Percentiles rank a stretch among this genome's conserved stretches.
Conservation (phyloP, 2,797 vertebrate species). For the Oreortyx pictus region DNA sequence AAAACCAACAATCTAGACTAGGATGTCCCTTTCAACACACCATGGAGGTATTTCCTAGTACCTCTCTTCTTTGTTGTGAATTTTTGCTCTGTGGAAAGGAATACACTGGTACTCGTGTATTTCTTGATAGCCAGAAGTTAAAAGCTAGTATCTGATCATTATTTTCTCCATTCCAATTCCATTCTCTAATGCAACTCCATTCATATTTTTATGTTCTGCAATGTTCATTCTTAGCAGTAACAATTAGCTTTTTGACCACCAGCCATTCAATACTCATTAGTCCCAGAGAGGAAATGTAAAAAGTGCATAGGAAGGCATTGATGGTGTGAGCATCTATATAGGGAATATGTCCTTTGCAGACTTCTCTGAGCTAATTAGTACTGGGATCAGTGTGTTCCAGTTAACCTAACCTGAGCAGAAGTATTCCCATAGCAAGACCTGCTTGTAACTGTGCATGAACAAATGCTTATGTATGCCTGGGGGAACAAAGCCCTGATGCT, state of each 20-base stretch:
- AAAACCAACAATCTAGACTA: neutral
- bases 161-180: neutral
- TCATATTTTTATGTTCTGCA: neutral
- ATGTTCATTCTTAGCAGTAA: neutral
- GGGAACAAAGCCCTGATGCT: neutral
- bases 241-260: constrained; percentile 2
- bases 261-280: neutral
- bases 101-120: neutral
- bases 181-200: neutral
- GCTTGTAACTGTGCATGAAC: neutral
- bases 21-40: neutral
- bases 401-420: neutral
- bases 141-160: neutral
- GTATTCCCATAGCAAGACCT: constrained; percentile 12
- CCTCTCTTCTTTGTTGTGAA: neutral
- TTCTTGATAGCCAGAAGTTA: neutral
- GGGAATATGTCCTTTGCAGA: neutral
- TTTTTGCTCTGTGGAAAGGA: neutral
- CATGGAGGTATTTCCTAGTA: neutral
- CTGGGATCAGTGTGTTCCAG: neutral
- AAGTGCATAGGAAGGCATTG: neutral
- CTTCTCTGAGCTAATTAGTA: constrained; percentile 34
- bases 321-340: neutral
- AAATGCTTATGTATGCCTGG: rapidly evolving
- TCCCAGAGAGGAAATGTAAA: neutral